Percentiles rank a stretch among this genome's conserved stretches.
Evolutionary conservation across 2,113 vertebrate species (phyloP).

Genomic region (Apeltes quadracus): DNA sequence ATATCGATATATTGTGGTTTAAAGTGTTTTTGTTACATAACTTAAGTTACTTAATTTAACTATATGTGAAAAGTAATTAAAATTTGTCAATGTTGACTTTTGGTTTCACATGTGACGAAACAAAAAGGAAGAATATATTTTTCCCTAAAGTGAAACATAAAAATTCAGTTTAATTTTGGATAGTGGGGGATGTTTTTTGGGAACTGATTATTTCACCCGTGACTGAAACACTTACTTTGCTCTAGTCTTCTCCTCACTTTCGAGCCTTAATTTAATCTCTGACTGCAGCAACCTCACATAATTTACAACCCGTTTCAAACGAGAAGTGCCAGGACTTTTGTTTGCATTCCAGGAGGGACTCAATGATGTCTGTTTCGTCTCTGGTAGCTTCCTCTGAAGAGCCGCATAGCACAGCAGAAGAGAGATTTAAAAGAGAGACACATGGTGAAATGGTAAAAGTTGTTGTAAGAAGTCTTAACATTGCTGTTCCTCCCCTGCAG

Average conservation of each 20-base stretch:
- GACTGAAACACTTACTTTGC: no score
- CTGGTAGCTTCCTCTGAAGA: constrained; percentile 12
- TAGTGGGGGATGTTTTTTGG: background rate
- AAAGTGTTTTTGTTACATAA: background rate
- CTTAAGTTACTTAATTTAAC: background rate
- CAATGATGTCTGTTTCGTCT: constrained; percentile 60
- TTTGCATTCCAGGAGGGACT: constrained; percentile 62
- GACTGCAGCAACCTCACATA: background rate
- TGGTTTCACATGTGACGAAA: background rate
- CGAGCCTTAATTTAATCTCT: no score
- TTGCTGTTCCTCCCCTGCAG: background rate
- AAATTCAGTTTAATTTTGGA: background rate
- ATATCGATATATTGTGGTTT: no score
- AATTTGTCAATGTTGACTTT: background rate
- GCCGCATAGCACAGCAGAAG: background rate
- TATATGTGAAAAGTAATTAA: background rate
- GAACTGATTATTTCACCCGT: background rate
- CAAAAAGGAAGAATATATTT: background rate
- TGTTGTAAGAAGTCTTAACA: background rate
- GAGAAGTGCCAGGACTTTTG: constrained; percentile 38
- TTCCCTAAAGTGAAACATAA: background rate
- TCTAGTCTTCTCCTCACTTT: no score
- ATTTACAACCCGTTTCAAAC: constrained; percentile 38
- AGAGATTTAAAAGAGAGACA: background rate
- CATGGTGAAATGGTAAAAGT: background rate